Evolutionary conservation across 2,113 vertebrate genomes (phyloP), one percentile per base, ranked within the genome.

Genomic region (Ondatra zibethicus): DNA sequence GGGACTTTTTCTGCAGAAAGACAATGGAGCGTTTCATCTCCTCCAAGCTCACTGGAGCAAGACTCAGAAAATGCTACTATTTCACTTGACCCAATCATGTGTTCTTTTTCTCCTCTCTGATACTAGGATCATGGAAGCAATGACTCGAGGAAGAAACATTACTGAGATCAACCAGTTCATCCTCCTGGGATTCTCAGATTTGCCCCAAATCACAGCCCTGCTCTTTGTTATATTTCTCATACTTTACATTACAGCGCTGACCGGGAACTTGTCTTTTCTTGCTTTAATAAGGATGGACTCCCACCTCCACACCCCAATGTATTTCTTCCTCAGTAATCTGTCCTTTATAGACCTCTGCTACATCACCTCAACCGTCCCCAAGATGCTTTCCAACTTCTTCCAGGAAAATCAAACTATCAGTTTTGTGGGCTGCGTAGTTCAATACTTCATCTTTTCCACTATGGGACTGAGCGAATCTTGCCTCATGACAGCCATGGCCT

Each of bases 401-500:
- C 63, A 94, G 42, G n/a, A 97, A 31, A 72, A 72, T 29, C 31
- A 96, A 4, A 88, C 33, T 17, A 95, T 36, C 61, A 93, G 65
- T 39, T 61, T 73, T 1, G 1, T 55, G 36, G 96, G 77, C 12
- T 97, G 96, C 23, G 7, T 39, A 10, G 1, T 89, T 92, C 96
- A 96, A 23, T 31, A 89, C 14, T 97, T 94, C 0, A 11, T 94
- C 7, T 97, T 97, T 72, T 89, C 95, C n/a, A 65, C 58, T 10
- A 76, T 92, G 92, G 96, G 94, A 19, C 25, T 97, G 65, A 97
- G 85, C 13, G 97, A 96, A 50, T 95, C 81, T 61, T 96, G 58
- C 36, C 84, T 97, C 68, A 89, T 96, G 92, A 94, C 93, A 3
- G 75, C 89, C 50, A 98, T 98, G 97, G 97, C 96, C 0, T 97